These are phyloP conservation scores for Eurois occulta DNA, from an alignment of 2,888 invertebrate species.

Conservation along the genomic window DNA sequence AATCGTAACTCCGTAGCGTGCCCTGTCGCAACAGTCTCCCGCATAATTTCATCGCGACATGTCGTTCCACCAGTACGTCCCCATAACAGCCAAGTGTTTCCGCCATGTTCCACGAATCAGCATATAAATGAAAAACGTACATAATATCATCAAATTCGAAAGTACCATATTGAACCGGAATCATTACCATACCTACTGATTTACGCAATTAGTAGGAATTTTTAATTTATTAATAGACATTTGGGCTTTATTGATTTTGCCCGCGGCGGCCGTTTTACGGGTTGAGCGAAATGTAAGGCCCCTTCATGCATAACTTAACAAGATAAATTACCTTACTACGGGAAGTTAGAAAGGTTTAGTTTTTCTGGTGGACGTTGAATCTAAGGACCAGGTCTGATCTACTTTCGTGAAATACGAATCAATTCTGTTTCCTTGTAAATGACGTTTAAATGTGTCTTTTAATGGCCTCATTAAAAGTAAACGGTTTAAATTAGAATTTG, in stretches of 20 bases:
- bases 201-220: constrained; percentile 67
- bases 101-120: constrained; percentile 69
- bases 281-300: constrained; percentile 50
- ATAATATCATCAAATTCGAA: constrained; percentile 65
- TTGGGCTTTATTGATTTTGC: constrained; percentile 63
- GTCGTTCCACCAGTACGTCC: constrained; percentile 76
- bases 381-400: not conserved
- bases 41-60: constrained; percentile 62
- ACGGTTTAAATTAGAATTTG: not conserved
- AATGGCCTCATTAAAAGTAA: not conserved
- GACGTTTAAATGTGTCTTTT: not conserved
- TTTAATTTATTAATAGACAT: constrained; percentile 55
- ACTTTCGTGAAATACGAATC: not conserved
- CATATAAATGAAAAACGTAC: constrained; percentile 76
- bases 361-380: not conserved
- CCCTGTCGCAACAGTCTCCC: constrained; percentile 13
- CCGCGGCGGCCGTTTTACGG: constrained; percentile 44
- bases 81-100: constrained; percentile 81
- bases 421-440: not conserved
- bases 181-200: constrained; percentile 60
- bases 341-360: not conserved
- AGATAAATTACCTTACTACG: constrained; percentile 52
- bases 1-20: not conserved
- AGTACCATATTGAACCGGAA: constrained; percentile 64
- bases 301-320: constrained; percentile 51